Evolutionary conservation across 2,113 vertebrate genomes (phyloP).

Genomic region (Mesoclemmys tuberculata): DNA sequence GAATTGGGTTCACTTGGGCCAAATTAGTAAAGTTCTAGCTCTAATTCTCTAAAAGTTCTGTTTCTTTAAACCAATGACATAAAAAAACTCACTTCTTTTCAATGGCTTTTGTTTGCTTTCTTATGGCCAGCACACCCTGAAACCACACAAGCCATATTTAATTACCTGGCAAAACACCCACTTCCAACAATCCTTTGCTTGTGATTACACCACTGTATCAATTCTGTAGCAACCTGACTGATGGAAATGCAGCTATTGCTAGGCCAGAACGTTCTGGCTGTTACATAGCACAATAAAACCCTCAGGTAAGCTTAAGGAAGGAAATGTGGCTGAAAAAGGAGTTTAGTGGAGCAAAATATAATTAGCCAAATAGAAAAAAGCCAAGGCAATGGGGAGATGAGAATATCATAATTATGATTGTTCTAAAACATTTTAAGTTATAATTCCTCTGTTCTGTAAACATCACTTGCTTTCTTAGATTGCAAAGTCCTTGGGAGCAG

Average conservation of each 20-base stretch:
- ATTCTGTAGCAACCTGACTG: neutral
- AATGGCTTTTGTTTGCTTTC: neutral
- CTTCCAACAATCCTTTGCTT: neutral
- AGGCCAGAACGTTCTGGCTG: neutral
- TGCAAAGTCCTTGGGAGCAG: neutral
- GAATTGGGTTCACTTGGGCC: accelerated
- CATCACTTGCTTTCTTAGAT: neutral
- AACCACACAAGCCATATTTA: neutral
- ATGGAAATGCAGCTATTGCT: neutral
- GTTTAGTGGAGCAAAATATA: neutral
- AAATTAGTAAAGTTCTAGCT: accelerated
- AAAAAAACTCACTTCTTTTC: accelerated
- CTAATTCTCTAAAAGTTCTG: accelerated
- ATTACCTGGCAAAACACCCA: neutral
- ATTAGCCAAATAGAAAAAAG: neutral
- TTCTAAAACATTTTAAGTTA: neutral
- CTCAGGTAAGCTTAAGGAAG: neutral
- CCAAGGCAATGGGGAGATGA: neutral
- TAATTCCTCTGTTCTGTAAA: neutral
- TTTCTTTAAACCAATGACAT: accelerated
- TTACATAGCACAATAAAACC: neutral
- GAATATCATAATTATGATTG: no score
- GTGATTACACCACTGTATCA: neutral
- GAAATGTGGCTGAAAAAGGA: neutral
- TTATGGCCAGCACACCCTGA: neutral